These are phyloP conservation scores for Ptilorrhoa leucosticta DNA, from an alignment of 2,113 vertebrate species.

Conservation along the genomic window DNA sequence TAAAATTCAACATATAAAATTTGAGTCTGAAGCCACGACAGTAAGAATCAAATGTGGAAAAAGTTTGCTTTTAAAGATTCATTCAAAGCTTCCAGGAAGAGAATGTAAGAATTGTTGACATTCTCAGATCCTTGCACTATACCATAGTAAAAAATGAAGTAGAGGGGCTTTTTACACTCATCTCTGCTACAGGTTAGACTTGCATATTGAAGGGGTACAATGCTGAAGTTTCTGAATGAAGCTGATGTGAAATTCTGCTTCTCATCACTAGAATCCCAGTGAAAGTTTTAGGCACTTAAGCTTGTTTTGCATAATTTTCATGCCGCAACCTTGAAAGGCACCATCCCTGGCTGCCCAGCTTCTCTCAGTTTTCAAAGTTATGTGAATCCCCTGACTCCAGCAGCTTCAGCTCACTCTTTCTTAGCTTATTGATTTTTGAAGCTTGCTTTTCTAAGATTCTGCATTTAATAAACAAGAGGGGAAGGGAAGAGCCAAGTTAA, in stretches of 20 bases:
- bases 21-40: background rate
- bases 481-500: background rate
- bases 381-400: background rate
- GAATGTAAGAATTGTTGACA: background rate
- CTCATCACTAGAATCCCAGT: background rate
- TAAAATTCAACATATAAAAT: background rate
- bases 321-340: background rate
- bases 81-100: background rate
- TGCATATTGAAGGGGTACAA: background rate
- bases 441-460: background rate
- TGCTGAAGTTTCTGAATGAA: background rate
- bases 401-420: background rate
- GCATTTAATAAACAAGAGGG: background rate
- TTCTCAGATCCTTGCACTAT: background rate
- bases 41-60: background rate
- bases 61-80: background rate
- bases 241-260: background rate
- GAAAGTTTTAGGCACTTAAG: background rate
- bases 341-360: background rate
- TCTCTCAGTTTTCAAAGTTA: background rate
- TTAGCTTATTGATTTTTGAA: background rate
- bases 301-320: background rate
- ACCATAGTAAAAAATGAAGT: background rate
- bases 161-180: background rate
- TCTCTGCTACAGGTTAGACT: background rate